Percentiles rank a stretch among this genome's conserved stretches.
Conservation (phyloP, 2,888 invertebrate species). For the Seira ritae region DNA sequence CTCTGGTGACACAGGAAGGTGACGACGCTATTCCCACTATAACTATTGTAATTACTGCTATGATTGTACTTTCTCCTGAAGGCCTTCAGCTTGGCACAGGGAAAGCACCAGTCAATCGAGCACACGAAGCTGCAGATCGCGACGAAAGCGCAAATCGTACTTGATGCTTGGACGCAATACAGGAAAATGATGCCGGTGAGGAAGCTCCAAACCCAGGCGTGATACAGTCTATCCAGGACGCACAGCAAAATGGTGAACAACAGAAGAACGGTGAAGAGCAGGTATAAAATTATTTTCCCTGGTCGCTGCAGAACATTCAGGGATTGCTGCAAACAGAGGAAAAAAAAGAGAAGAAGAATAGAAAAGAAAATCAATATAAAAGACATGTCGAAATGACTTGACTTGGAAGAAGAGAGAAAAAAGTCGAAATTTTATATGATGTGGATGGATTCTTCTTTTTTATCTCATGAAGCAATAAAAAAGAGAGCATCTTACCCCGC, state of each 20-base stretch:
- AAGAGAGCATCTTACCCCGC: conserved; percentile 52
- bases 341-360: neutral
- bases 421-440: conserved; percentile 24
- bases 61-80: conserved; percentile 33
- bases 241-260: conserved; percentile 59
- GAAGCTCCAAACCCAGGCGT: conserved; percentile 65
- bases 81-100: conserved; percentile 55
- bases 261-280: conserved; percentile 65
- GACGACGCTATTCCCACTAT: conserved; percentile 27
- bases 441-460: conserved; percentile 1
- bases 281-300: conserved; percentile 62
- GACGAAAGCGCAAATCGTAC: conserved; percentile 58
- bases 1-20: conserved; percentile 56
- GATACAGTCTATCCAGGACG: conserved; percentile 64
- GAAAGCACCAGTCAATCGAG: conserved; percentile 51
- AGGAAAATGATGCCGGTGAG: conserved; percentile 63
- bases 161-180: conserved; percentile 67
- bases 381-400: conserved; percentile 9
- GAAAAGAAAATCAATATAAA: conserved; percentile 18
- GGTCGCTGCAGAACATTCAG: conserved; percentile 61
- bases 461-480: neutral
- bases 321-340: conserved; percentile 40
- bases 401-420: conserved; percentile 9
- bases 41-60: conserved; percentile 31
- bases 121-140: conserved; percentile 61